Base-by-base conservation (phyloP, 2,888 invertebrate genomes). In the Pseudococcus viburni region DNA sequence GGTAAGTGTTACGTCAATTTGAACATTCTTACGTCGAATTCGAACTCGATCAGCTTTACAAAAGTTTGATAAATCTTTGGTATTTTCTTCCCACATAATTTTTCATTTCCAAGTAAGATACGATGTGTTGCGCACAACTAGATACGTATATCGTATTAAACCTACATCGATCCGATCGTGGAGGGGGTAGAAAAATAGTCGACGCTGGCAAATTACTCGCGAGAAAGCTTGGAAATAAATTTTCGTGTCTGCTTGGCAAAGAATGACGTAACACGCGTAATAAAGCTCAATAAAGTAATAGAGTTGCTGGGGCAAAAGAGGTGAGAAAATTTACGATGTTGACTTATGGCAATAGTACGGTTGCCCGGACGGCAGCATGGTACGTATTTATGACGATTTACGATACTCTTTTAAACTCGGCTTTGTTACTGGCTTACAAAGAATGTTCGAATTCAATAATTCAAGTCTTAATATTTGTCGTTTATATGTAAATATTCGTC, bases 401-500 rank as follows among this genome's bases (percentile, higher is more conserved):
- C 80, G 80, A 83, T 26, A 42, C 80, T 80, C 33, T 9, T 77
- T 73, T 15, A 4, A 11, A 59, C 19, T 85, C 64, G 15, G 85
- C 55, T 84, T 33, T 84, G 51, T 51, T 84, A 22, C 46, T 39
- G 6, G 48, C n/a, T 26, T 48, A 84, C 59, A 85, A 85, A 85
- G 55, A 84, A 84, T 39, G 33, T 85, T 85, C 39, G 17, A 85
- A 85, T 85, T 85, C 55, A 64, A 85, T 55, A 85, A 85, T 64
- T 85, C 42, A 85, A 85, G 39, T 64, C 85, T 64, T 85, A 85
- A 85, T 86, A 73, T 77, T 77, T 73, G 86, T 86, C 86, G 26
- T 86, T 86, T 86, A 86, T 86, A 86, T 86, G 86, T 86, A 86
- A 86, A 86, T 86, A 86, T 73, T 86, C 77, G 77, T 86, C 86